A percentile compares a stretch with the other conserved stretches of the same genome.
phyloP scores from a whole-genome alignment of 2,888 invertebrate genomes.

The Idaea biselata region DNA sequence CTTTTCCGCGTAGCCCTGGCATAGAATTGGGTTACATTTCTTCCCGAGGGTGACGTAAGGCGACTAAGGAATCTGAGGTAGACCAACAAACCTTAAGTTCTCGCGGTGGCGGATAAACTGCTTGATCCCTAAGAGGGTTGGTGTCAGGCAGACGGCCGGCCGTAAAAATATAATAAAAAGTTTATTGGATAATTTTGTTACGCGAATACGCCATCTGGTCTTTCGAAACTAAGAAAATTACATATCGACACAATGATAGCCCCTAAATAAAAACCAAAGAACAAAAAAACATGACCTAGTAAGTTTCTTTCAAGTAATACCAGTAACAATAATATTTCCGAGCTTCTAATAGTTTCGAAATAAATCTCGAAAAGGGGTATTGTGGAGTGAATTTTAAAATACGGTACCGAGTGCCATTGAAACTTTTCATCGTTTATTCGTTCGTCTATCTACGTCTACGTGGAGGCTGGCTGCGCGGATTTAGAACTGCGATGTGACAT shows the following conservation, averaged over 20 bases:
- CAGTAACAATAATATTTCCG: neutral
- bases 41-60: too few species aligned
- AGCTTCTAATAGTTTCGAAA: conserved; percentile 2
- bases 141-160: too few species aligned
- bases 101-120: too few species aligned
- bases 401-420: conserved; percentile 42
- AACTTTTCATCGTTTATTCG: conserved; percentile 46
- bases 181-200: too few species aligned
- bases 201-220: too few species aligned
- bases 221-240: too few species aligned
- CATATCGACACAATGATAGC: neutral
- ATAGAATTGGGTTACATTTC: too few species aligned
- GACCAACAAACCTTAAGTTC: too few species aligned
- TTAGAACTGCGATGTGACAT: neutral
- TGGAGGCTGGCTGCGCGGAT: conserved; percentile 24
- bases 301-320: neutral
- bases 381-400: conserved; percentile 40
- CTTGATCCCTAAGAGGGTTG: too few species aligned
- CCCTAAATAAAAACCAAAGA: neutral
- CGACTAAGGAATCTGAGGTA: too few species aligned
- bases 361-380: conserved; percentile 19
- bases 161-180: too few species aligned
- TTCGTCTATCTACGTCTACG: conserved; percentile 27
- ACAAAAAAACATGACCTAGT: neutral
- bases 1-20: too few species aligned